Conservation (phyloP, 2,888 invertebrate genomes). For the Melinopterus prodromus region DNA sequence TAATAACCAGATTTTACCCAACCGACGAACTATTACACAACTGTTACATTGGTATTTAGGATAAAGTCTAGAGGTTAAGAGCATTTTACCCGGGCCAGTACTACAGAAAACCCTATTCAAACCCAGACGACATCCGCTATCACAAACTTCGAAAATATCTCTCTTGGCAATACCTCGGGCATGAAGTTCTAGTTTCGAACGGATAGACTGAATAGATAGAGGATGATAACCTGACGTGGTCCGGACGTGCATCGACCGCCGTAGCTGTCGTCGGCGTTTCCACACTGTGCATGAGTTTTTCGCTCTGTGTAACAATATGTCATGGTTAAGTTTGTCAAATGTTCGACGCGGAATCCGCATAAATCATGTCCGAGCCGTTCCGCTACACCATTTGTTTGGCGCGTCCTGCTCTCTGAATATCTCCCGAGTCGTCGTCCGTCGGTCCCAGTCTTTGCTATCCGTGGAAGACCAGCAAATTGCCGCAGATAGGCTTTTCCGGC, state of each 20-base stretch:
- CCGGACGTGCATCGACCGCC: background rate
- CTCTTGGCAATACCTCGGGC: too few relatives aligned
- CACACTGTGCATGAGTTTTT: background rate
- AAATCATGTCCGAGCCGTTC: constrained; percentile 23
- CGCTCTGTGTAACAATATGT: background rate
- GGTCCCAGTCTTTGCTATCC: background rate
- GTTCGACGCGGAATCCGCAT: constrained; percentile 19
- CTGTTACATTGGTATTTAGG: too few relatives aligned
- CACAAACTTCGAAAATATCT: too few relatives aligned
- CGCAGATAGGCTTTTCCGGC: background rate
- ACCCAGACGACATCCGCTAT: too few relatives aligned
- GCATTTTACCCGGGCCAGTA: too few relatives aligned
- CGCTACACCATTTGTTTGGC: constrained; percentile 4
- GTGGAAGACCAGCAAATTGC: background rate
- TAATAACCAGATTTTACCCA: too few relatives aligned
- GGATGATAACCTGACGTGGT: background rate
- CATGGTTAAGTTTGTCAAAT: background rate
- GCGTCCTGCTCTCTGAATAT: background rate
- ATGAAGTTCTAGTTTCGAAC: too few relatives aligned
- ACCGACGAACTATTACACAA: too few relatives aligned
- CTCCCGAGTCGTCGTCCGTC: background rate
- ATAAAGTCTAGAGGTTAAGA: too few relatives aligned
- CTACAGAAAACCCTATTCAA: too few relatives aligned
- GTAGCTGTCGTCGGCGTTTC: background rate
- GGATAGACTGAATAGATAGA: too few relatives aligned